These are phyloP conservation scores for Genyomyrus donnyi DNA, from an alignment of 2,113 vertebrate genomes.

Conservation along the genomic window DNA sequence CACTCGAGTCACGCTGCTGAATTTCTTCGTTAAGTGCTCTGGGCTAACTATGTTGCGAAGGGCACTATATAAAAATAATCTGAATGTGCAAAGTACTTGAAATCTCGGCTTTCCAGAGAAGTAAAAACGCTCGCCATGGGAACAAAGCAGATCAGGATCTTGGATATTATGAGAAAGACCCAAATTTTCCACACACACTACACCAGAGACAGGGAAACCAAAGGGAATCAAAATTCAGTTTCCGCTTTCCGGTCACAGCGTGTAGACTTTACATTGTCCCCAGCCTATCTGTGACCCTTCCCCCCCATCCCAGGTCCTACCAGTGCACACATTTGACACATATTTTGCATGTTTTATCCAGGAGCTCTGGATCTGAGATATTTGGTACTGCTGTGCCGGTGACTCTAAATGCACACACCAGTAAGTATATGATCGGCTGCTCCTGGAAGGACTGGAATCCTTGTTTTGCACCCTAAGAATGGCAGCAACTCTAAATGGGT, in stretches of 20 bases:
- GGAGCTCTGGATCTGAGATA: not conserved
- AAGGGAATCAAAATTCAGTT: not conserved
- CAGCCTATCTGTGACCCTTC: not conserved
- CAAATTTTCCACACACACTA: not conserved
- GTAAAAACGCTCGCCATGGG: conserved; percentile 20
- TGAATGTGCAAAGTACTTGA: not conserved
- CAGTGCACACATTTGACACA: not conserved
- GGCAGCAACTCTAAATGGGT: not conserved
- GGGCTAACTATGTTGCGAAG: not conserved
- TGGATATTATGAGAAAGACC: not conserved
- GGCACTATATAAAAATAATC: not conserved
- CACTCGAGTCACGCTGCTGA: not conserved
- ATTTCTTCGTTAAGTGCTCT: conserved; percentile 1
- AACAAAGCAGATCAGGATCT: conserved; percentile 32
- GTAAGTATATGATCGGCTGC: not conserved
- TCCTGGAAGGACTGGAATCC: not conserved
- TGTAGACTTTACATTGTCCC: not conserved
- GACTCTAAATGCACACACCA: not conserved
- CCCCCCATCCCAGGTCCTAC: not conserved
- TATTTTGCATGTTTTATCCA: not conserved
- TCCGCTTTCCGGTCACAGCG: not conserved
- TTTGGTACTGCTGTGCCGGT: not conserved
- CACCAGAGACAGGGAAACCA: not conserved
- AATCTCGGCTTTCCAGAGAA: not conserved
- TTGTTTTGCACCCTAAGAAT: not conserved